These are phyloP conservation scores for Ctenodactylus gundi DNA, from an alignment of 2,113 vertebrate genomes.

Conservation along the genomic window DNA sequence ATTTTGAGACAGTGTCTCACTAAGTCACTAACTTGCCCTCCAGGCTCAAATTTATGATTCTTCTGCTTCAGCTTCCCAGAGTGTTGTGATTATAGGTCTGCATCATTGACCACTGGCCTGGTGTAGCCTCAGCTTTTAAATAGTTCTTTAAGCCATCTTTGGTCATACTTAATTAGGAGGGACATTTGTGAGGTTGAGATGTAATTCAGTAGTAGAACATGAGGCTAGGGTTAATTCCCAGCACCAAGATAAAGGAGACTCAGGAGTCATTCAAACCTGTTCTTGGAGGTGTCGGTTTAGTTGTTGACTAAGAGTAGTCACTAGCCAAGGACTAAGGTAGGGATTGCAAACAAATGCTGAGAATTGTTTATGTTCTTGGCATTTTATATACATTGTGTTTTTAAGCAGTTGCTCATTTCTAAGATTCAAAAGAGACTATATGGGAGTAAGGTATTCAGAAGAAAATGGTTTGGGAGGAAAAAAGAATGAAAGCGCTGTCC, in stretches of 20 bases:
- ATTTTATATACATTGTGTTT: background rate
- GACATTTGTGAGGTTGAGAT: background rate
- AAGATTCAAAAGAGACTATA: slow-evolving; percentile 14
- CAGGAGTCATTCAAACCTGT: background rate
- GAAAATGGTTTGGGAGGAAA: background rate
- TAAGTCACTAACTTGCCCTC: too few species aligned
- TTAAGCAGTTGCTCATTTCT: background rate
- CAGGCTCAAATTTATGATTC: too few species aligned
- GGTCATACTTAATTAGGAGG: background rate
- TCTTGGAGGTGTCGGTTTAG: background rate
- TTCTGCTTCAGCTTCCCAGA: too few species aligned
- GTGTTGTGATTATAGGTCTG: too few species aligned
- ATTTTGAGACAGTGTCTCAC: too few species aligned
- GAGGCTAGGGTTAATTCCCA: background rate
- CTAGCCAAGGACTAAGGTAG: background rate
- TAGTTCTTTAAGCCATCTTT: background rate
- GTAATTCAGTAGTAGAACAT: background rate
- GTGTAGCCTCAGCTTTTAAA: background rate
- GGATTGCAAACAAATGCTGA: background rate
- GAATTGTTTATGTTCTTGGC: background rate
- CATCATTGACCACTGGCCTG: too few species aligned
- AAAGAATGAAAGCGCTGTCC: background rate
- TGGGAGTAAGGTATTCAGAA: background rate
- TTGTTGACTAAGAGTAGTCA: background rate
- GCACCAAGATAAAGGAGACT: background rate